These are phyloP conservation scores for Aromia moschata DNA, from an alignment of 2,888 invertebrate species.

Conservation along the genomic window DNA sequence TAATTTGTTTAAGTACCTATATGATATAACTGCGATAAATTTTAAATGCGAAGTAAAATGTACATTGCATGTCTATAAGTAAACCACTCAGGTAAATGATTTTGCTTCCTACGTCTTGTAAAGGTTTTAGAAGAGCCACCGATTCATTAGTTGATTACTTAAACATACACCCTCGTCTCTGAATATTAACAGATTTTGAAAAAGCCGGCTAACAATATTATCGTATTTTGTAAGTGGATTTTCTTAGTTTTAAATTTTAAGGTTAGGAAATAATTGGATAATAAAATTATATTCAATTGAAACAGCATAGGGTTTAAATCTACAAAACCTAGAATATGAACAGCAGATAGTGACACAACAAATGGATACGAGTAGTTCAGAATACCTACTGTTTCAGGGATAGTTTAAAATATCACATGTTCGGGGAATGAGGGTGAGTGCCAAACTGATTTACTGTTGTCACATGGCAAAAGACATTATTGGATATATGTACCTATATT, in stretches of 20 bases:
- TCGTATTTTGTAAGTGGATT: background rate
- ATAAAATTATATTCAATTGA: too few species aligned
- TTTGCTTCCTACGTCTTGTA: constrained; percentile 51
- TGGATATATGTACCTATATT: too few species aligned
- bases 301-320: too few species aligned
- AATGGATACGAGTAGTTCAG: too few species aligned
- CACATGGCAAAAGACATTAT: constrained; percentile 8
- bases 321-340: too few species aligned
- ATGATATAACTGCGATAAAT: constrained; percentile 34
- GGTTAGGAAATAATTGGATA: too few species aligned
- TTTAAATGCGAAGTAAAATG: constrained; percentile 39
- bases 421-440: too few species aligned
- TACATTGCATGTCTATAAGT: constrained; percentile 57
- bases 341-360: too few species aligned
- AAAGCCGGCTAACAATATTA: background rate
- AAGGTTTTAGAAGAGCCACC: constrained; percentile 39
- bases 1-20: constrained; percentile 40
- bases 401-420: too few species aligned
- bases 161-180: constrained; percentile 31
- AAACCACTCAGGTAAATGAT: constrained; percentile 58
- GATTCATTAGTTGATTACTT: constrained; percentile 42
- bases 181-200: constrained; percentile 11
- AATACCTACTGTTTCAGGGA: constrained; percentile 9
- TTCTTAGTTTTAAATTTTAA: too few species aligned
- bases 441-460: constrained; percentile 19